Conservation (phyloP, 2,888 invertebrate species). For the Seira ritae region DNA sequence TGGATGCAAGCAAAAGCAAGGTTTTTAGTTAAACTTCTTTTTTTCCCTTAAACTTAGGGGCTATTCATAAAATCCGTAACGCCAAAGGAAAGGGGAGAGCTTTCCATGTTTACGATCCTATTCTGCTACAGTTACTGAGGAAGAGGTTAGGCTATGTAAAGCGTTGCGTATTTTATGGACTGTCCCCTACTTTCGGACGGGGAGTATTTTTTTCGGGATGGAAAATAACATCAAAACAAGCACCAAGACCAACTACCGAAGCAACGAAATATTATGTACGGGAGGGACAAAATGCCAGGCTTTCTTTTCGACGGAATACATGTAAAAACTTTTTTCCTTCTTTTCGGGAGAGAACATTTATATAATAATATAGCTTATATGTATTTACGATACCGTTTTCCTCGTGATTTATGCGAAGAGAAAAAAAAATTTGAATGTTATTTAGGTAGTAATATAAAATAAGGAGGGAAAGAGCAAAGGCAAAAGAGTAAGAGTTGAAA, state of each 20-base stretch:
- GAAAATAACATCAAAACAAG: not conserved
- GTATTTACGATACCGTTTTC: not conserved
- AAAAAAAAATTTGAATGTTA: not conserved
- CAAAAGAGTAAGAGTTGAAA: not conserved
- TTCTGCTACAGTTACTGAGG: too few relatives aligned
- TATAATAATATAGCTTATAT: not conserved
- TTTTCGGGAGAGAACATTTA: not conserved
- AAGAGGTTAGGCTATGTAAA: too few relatives aligned
- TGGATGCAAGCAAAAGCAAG: conserved; percentile 8
- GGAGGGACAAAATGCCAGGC: not conserved
- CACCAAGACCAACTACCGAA: not conserved
- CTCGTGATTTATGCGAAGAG: not conserved
- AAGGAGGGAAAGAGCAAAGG: not conserved
- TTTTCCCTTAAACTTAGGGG: not conserved
- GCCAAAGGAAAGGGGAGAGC: too few relatives aligned
- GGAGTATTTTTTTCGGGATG: too few relatives aligned
- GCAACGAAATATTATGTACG: not conserved
- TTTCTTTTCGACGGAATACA: too few relatives aligned
- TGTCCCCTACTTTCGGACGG: too few relatives aligned
- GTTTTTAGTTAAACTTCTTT: conserved; percentile 11
- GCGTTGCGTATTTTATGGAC: too few relatives aligned
- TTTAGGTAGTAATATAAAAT: not conserved
- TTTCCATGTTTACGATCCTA: too few relatives aligned
- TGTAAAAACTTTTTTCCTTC: too few relatives aligned
- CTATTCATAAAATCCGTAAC: too few relatives aligned